Conservation (phyloP, 1,140 invertebrate species). For the Tetraneura akinire region DNA sequence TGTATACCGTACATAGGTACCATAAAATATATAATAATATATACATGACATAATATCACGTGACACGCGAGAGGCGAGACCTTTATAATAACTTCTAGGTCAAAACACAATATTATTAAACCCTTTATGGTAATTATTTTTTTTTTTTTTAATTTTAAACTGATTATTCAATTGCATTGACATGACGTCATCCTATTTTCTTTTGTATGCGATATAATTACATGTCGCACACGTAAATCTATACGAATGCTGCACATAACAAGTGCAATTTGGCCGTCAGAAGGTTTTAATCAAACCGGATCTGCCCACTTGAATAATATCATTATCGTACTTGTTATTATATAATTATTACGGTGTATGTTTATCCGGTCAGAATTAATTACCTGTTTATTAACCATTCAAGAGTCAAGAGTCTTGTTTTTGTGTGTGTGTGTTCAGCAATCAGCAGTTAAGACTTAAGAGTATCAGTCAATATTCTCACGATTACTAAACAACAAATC, state of each 20-base stretch:
- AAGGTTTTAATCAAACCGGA: conserved; percentile 26
- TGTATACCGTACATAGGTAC: too few relatives aligned
- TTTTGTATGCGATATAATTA: not conserved
- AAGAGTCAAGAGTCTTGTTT: too few relatives aligned
- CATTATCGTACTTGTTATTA: conserved; percentile 8
- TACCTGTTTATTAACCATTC: not conserved
- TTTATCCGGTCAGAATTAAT: not conserved
- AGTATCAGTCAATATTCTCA: conserved; percentile 3
- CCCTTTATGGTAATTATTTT: not conserved
- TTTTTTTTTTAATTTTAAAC: not conserved
- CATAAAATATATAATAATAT: too few relatives aligned
- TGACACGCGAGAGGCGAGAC: too few relatives aligned
- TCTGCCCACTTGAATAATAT: conserved; percentile 22
- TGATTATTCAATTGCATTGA: not conserved
- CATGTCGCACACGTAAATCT: not conserved
- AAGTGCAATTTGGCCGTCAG: not conserved
- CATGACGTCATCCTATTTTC: not conserved
- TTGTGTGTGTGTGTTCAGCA: not conserved
- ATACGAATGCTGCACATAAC: not conserved
- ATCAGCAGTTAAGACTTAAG: too few relatives aligned
- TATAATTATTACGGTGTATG: conserved; percentile 5
- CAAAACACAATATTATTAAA: not conserved
- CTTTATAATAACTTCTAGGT: not conserved
- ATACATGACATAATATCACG: too few relatives aligned
- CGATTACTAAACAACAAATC: conserved; percentile 16